Conservation (phyloP, 2,797 vertebrate genomes). For the Oryzias dopingdopingensis region DNA sequence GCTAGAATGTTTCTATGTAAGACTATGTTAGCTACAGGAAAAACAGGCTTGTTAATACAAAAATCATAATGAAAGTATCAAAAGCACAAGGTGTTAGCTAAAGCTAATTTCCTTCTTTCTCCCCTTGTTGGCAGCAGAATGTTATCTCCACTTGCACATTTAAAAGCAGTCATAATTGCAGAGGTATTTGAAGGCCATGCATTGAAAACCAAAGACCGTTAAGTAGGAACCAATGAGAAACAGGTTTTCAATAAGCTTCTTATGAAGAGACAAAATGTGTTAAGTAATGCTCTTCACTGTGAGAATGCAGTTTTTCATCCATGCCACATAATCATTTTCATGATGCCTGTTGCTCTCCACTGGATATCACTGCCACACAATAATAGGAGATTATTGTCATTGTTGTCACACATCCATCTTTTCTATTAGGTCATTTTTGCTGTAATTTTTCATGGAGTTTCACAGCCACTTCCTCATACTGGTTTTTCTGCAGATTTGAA, state of each 20-base stretch:
- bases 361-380: no score
- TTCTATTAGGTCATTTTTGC: no score
- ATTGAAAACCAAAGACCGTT: constrained; percentile 36
- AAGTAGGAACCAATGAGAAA: constrained; percentile 28
- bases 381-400: no score
- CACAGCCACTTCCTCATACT: no score
- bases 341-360: neutral
- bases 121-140: constrained; percentile 48
- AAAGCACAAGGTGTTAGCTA: constrained; percentile 51
- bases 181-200: constrained; percentile 62
- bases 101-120: constrained; percentile 71
- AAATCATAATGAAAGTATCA: constrained; percentile 64
- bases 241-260: constrained; percentile 18
- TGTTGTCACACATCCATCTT: no score
- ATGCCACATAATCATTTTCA: neutral
- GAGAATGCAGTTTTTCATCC: neutral
- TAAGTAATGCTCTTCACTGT: neutral
- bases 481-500: no score
- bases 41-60: constrained; percentile 61
- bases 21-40: constrained; percentile 53
- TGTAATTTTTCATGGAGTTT: no score
- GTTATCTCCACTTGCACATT: constrained; percentile 68
- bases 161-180: constrained; percentile 68
- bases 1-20: constrained; percentile 16
- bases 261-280: constrained; percentile 20